These are phyloP conservation scores for Pogonocichla stellata DNA, from an alignment of 2,113 vertebrate species.

Conservation along the genomic window DNA sequence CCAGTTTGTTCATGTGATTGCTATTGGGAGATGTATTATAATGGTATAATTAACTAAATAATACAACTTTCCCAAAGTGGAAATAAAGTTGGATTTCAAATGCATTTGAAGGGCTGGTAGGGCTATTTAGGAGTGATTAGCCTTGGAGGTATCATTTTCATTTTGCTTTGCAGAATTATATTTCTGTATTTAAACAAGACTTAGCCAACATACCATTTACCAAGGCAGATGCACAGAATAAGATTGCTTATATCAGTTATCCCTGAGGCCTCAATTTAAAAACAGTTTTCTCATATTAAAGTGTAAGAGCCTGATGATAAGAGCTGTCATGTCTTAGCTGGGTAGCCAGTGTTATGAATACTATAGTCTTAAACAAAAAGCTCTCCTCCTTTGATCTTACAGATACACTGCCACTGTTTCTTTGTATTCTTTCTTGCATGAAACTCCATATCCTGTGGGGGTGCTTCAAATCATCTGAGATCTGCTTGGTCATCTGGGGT, in stretches of 20 bases:
- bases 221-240: conserved; percentile 8
- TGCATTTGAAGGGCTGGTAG: background rate
- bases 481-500: background rate
- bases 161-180: background rate
- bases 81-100: conserved; percentile 24
- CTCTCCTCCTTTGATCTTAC: background rate
- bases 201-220: conserved; percentile 13
- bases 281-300: conserved; percentile 47
- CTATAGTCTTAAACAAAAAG: conserved; percentile 25
- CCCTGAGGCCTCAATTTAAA: conserved; percentile 50
- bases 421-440: background rate
- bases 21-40: conserved; percentile 1
- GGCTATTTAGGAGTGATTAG: conserved; percentile 20
- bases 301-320: conserved; percentile 20
- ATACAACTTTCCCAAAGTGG: conserved; percentile 23
- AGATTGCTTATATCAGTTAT: conserved; percentile 45
- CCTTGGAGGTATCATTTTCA: background rate
- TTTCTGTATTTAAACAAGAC: conserved; percentile 50
- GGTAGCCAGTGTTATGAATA: background rate
- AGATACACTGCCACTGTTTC: background rate
- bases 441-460: background rate
- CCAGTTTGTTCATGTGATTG: background rate
- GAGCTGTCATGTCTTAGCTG: conserved; percentile 20
- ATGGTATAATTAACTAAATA: conserved; percentile 25
- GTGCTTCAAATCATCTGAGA: background rate